Percentiles rank a stretch among this genome's conserved stretches.
Evolutionary conservation across 2,113 vertebrate species (phyloP).

Genomic region (Notiomystis cincta): DNA sequence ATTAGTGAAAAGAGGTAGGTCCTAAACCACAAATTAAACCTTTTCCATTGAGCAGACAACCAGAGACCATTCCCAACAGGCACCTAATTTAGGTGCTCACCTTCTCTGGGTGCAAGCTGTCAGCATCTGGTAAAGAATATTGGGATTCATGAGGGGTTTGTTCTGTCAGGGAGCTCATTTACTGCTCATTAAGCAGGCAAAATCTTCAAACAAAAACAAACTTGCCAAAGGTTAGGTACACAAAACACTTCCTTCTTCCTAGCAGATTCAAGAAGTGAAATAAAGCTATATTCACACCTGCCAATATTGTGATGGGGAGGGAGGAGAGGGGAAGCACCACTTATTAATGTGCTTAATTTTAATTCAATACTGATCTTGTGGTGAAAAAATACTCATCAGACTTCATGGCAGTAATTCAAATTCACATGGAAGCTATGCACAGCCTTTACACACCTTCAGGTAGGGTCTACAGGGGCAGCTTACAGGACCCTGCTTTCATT

Average conservation of each 20-base stretch:
- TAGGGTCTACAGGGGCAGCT: background rate
- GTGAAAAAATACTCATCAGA: background rate
- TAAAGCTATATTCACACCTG: background rate
- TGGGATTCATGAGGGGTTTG: background rate
- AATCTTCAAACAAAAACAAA: background rate
- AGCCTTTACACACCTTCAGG: background rate
- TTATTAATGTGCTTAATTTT: background rate
- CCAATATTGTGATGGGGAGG: accelerated
- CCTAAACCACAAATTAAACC: background rate
- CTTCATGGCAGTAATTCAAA: background rate
- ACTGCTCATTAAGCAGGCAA: background rate
- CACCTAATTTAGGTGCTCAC: background rate
- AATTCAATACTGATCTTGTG: background rate
- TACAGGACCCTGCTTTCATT: background rate
- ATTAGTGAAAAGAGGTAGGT: background rate
- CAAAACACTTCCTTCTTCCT: background rate
- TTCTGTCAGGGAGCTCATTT: background rate
- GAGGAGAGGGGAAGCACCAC: background rate
- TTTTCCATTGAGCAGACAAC: background rate
- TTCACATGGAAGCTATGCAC: background rate
- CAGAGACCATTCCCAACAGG: background rate
- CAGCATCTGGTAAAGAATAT: background rate
- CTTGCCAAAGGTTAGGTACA: background rate
- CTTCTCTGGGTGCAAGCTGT: background rate
- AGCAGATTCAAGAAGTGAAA: background rate